These are phyloP conservation scores for Ophonus ardosiacus DNA, from an alignment of 2,888 invertebrate genomes.

Conservation along the genomic window DNA sequence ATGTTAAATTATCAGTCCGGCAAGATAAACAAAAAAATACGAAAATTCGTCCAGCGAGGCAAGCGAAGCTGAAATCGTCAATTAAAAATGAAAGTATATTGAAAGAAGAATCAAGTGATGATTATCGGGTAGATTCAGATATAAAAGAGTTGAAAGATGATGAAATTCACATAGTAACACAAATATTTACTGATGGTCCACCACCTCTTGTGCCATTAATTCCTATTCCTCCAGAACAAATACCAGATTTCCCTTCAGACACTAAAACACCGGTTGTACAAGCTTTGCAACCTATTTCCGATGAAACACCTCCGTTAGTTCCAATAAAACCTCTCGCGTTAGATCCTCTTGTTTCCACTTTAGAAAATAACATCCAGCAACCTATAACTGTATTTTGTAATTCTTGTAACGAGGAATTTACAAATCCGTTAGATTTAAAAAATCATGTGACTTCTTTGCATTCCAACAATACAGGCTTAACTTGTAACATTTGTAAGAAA, in stretches of 20 bases:
- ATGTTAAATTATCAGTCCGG: conserved; percentile 54
- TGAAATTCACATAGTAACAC: conserved; percentile 55
- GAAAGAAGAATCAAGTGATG: conserved; percentile 58
- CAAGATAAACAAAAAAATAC: conserved; percentile 39
- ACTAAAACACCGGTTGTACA: conserved; percentile 34
- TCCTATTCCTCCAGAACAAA: conserved; percentile 66
- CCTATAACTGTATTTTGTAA: conserved; percentile 70
- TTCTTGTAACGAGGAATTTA: conserved; percentile 70
- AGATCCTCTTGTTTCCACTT: conserved; percentile 66
- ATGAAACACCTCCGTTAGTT: conserved; percentile 72
- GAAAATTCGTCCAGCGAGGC: conserved; percentile 58
- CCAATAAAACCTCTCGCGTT: conserved; percentile 71
- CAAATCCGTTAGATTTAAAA: conserved; percentile 69
- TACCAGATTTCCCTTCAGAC: conserved; percentile 64
- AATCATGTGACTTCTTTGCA: conserved; percentile 70
- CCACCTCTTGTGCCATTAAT: conserved; percentile 72
- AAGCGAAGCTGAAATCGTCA: conserved; percentile 65
- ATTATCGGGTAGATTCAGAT: conserved; percentile 1
- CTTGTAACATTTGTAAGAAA: conserved; percentile 73
- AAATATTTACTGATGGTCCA: conserved; percentile 69
- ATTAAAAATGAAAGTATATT: conserved; percentile 65
- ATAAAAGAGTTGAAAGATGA: conserved; percentile 63
- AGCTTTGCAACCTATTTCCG: conserved; percentile 63
- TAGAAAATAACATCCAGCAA: conserved; percentile 68
- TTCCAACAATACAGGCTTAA: conserved; percentile 68